phyloP scores from a whole-genome alignment of 2,888 invertebrate genomes.

The Eupsilia transversa region DNA sequence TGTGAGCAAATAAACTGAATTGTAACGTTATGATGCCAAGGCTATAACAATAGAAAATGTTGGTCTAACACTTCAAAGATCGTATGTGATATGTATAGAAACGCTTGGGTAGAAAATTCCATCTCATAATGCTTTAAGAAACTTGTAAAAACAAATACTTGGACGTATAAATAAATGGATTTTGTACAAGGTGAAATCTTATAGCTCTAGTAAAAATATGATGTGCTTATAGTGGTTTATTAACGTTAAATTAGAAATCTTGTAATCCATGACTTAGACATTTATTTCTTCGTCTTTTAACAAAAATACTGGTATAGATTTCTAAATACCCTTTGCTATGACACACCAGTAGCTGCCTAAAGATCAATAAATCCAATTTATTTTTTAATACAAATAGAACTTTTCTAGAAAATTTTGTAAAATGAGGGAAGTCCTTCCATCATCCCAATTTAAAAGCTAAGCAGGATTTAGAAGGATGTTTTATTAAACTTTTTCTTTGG shows the following conservation, averaged over 20 bases:
- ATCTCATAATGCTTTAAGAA: conserved; percentile 43
- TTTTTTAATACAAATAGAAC: background rate
- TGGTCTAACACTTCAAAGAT: conserved; percentile 78
- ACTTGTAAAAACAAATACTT: conserved; percentile 67
- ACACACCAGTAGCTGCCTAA: no score
- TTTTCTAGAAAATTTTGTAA: background rate
- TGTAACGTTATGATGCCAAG: conserved; percentile 80
- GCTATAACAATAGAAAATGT: conserved; percentile 83
- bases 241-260: conserved; percentile 11
- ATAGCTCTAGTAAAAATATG: conserved; percentile 34
- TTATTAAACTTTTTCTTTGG: background rate
- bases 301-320: no score
- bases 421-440: background rate
- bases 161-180: conserved; percentile 53
- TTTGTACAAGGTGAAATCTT: conserved; percentile 53
- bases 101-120: conserved; percentile 49
- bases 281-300: background rate
- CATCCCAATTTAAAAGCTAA: background rate
- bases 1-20: conserved; percentile 77
- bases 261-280: background rate
- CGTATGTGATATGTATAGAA: conserved; percentile 67
- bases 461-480: background rate
- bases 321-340: no score
- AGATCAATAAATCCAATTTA: background rate
- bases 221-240: conserved; percentile 20